A percentile compares a stretch with the other conserved stretches of the same genome.
Evolutionary conservation across 2,113 vertebrate genomes (phyloP).

Genomic region (Nipponia nippon): DNA sequence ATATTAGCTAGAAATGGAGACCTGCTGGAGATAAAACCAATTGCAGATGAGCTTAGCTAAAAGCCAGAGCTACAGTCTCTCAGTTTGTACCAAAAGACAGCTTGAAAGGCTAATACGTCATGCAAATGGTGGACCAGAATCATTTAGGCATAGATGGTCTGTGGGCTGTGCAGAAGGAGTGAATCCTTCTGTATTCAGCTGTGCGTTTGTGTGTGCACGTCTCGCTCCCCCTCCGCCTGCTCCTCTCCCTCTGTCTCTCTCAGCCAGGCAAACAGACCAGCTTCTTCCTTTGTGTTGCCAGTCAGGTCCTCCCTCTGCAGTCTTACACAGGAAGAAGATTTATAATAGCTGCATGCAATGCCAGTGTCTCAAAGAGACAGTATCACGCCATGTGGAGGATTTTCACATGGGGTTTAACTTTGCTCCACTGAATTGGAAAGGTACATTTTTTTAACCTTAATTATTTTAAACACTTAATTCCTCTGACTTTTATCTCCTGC

Average conservation of each 20-base stretch:
- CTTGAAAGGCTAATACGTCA: constrained; percentile 56
- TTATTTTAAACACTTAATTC: constrained; percentile 69
- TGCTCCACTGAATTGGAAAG: constrained; percentile 67
- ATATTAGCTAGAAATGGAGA: background rate
- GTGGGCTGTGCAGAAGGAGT: constrained; percentile 34
- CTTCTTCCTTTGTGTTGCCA: constrained; percentile 43
- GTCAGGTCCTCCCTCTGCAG: constrained; percentile 53
- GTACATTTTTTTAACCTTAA: constrained; percentile 58
- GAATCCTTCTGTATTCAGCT: background rate
- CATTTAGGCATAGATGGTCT: background rate
- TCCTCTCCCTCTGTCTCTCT: background rate
- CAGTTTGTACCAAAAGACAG: constrained; percentile 29
- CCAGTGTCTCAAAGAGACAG: constrained; percentile 48
- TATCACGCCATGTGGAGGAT: constrained; percentile 48
- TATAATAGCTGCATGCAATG: constrained; percentile 43
- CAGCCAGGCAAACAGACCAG: background rate
- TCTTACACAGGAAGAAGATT: constrained; percentile 51
- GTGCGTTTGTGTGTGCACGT: background rate
- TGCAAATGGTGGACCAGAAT: constrained; percentile 46
- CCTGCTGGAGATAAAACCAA: background rate
- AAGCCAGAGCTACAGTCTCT: background rate
- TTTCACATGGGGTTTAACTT: constrained; percentile 63
- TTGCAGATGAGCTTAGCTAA: constrained; percentile 8
- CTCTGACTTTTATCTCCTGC: constrained; percentile 46
- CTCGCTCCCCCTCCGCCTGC: background rate